These are phyloP conservation scores for Jordanella pulchra DNA, from an alignment of 2,797 vertebrate genomes.

Conservation along the genomic window DNA sequence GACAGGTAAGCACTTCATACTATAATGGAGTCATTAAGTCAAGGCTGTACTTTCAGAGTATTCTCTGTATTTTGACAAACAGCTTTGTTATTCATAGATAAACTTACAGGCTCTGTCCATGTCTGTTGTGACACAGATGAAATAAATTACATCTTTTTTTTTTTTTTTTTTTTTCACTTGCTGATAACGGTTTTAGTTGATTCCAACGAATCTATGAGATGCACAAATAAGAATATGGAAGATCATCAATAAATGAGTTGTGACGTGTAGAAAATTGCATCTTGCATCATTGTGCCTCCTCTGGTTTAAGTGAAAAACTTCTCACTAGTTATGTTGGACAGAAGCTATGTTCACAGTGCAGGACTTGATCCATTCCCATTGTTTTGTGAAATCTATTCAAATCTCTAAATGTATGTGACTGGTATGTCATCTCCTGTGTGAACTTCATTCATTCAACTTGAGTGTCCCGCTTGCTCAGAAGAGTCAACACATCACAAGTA, in stretches of 20 bases:
- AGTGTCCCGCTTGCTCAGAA: too few relatives aligned
- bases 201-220: too few relatives aligned
- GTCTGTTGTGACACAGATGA: conserved; percentile 38
- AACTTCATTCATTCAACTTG: too few relatives aligned
- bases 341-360: too few relatives aligned
- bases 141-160: neutral
- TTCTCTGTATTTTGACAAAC: conserved; percentile 12
- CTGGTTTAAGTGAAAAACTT: neutral
- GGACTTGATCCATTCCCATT: too few relatives aligned
- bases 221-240: neutral
- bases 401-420: too few relatives aligned
- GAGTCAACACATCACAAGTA: too few relatives aligned
- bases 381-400: too few relatives aligned
- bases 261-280: neutral
- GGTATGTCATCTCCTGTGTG: too few relatives aligned
- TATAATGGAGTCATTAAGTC: neutral
- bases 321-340: too few relatives aligned
- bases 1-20: conserved; percentile 86
- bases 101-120: conserved; percentile 38
- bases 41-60: conserved; percentile 11
- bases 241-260: neutral
- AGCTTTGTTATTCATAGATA: conserved; percentile 20
- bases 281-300: neutral
- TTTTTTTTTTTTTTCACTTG: too few relatives aligned
- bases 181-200: too few relatives aligned